Base-by-base conservation (phyloP, 2,888 invertebrate genomes). In the Drosophila pseudotalamancana region DNA sequence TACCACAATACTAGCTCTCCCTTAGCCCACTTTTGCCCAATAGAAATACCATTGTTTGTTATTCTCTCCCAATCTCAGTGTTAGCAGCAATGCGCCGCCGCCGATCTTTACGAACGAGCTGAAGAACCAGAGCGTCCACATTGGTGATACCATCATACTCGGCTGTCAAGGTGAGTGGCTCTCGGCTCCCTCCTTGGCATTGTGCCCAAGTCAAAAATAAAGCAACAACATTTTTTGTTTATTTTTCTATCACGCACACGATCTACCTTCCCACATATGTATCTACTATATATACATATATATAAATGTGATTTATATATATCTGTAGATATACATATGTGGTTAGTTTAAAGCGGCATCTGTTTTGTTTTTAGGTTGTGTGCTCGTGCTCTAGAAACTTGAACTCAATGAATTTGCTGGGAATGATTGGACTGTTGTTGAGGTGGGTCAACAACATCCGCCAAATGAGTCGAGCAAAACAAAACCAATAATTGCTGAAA, bases 61-160 rank as follows among this genome's bases (percentile, higher is more conserved):
- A 14, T 25, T 40, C 31, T 14, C 45, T 37, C n/a, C n/a, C 51
- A 48, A 39, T 25, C 62, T 25, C 76, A 90, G 90, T 74, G 72
- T 89, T 27, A 77, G 84, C 57, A 87, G 84, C 60, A 90, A 87
- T 75, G 86, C 89, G 64, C 95, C 96, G 55, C 95, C 96, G 43
- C 97, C 97, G 72, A 94, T 95, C 82, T 96, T 97, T 91, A 94
- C 94, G 42, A 94, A 94, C 89, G 95, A 95, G 89, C 91, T 97
- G 79, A 93, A 94, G 87, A 94, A 95, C 91, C 94, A 94, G 89
- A 94, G 94, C 81, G 94, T 96, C 65, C 95, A 94, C 92, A 95
- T 97, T 86, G 96, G 96, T 53, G 96, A 96, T 79, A 93, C 94
- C 18, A 91, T 97, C 68, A 93, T 94, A 29, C 93, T 97, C 70